These are phyloP conservation scores for Doris montereyensis DNA, from an alignment of 2,888 invertebrate species.

Conservation along the genomic window DNA sequence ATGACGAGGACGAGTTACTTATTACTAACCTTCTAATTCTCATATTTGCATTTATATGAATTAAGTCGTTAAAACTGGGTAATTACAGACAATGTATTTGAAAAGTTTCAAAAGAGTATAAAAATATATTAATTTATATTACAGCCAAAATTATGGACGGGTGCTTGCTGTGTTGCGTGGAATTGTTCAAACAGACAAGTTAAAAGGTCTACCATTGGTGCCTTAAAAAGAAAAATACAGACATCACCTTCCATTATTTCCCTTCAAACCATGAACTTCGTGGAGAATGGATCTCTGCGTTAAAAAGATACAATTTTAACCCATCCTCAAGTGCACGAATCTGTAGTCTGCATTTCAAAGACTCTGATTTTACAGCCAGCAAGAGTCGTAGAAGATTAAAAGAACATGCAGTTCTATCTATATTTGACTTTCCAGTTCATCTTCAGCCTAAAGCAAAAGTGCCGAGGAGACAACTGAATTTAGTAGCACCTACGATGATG, in stretches of 20 bases:
- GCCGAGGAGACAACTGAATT: not conserved
- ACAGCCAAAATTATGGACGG: not conserved
- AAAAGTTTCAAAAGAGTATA: too few species aligned
- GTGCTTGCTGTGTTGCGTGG: not conserved
- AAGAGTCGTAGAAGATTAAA: not conserved
- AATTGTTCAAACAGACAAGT: not conserved
- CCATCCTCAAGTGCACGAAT: not conserved
- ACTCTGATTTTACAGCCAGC: not conserved
- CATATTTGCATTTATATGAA: too few species aligned
- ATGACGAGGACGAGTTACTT: too few species aligned
- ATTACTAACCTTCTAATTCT: too few species aligned
- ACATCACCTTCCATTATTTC: not conserved
- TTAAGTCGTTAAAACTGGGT: too few species aligned
- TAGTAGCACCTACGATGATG: too few species aligned
- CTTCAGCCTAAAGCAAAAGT: not conserved
- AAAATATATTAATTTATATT: too few species aligned
- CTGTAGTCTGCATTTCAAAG: not conserved
- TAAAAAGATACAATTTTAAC: not conserved
- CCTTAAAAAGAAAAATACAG: not conserved
- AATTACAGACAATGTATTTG: too few species aligned
- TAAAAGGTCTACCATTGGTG: not conserved
- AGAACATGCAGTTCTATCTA: too few species aligned
- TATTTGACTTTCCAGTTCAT: too few species aligned
- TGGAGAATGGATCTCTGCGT: not conserved
- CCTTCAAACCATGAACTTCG: not conserved